phyloP scores from a whole-genome alignment of 2,113 vertebrate genomes.

The Herpetotheres cachinnans region DNA sequence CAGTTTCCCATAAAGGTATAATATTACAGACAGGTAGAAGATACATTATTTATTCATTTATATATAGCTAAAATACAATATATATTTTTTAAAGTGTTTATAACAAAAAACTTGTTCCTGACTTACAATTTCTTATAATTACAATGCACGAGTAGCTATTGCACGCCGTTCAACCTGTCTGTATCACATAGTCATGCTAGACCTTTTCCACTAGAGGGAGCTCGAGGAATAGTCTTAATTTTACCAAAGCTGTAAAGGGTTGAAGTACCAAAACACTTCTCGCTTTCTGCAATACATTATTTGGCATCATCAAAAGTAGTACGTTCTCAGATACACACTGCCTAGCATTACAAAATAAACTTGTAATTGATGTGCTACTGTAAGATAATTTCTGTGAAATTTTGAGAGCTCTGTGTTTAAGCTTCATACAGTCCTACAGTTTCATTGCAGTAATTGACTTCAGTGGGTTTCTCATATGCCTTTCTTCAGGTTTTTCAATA shows the following conservation, averaged over 20 bases:
- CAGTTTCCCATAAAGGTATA: background rate
- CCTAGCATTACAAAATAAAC: background rate
- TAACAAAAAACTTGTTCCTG: background rate
- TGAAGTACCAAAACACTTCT: background rate
- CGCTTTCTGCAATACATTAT: rapidly evolving
- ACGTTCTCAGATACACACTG: rapidly evolving
- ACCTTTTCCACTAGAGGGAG: conserved; percentile 41
- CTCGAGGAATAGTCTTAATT: background rate
- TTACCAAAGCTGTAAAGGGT: rapidly evolving
- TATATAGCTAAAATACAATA: background rate
- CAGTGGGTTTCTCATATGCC: background rate
- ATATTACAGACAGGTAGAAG: background rate
- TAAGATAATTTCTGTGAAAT: background rate
- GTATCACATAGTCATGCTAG: background rate
- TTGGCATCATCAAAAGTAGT: background rate
- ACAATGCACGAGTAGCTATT: background rate
- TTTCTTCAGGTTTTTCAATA: background rate
- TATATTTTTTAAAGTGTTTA: background rate
- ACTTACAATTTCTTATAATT: background rate
- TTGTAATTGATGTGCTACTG: background rate
- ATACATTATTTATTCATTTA: background rate
- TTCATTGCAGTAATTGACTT: background rate
- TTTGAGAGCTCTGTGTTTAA: background rate
- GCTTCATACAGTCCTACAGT: background rate
- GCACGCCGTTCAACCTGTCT: rapidly evolving